phyloP scores from a whole-genome alignment of 2,113 vertebrate species.

The Carassius auratus region DNA sequence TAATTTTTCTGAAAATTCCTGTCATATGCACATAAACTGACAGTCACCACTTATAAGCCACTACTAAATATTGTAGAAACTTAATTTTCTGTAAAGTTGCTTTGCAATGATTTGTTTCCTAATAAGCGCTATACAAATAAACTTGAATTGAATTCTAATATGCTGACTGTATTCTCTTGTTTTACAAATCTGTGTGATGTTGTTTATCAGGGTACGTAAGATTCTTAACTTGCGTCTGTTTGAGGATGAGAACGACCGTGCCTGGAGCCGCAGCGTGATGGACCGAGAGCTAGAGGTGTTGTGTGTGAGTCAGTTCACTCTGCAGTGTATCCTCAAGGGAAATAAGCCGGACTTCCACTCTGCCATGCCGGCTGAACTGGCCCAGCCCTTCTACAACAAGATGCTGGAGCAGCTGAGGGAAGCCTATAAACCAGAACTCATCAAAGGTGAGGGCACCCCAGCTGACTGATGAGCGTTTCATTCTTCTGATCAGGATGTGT shows the following conservation, averaged over 20 bases:
- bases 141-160: background rate
- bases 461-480: background rate
- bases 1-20: no score
- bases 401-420: conserved; percentile 90
- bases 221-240: conserved; percentile 94
- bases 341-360: conserved; percentile 96
- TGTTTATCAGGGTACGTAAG: conserved; percentile 84
- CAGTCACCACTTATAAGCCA: no score
- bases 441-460: conserved; percentile 84
- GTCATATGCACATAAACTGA: no score
- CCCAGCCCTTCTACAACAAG: conserved; percentile 87
- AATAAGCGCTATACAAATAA: no score
- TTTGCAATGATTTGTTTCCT: no score
- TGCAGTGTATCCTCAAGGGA: conserved; percentile 92
- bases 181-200: background rate
- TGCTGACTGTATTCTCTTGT: background rate
- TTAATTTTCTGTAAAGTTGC: no score
- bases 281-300: conserved; percentile 90
- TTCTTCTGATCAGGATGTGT: background rate
- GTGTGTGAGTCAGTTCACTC: conserved; percentile 95
- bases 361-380: conserved; percentile 90
- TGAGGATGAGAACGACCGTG: conserved; percentile 89
- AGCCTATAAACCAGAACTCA: conserved; percentile 85
- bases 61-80: no score
- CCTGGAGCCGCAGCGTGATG: conserved; percentile 93